phyloP scores from a whole-genome alignment of 2,113 vertebrate genomes.

The Microtus oregoni region DNA sequence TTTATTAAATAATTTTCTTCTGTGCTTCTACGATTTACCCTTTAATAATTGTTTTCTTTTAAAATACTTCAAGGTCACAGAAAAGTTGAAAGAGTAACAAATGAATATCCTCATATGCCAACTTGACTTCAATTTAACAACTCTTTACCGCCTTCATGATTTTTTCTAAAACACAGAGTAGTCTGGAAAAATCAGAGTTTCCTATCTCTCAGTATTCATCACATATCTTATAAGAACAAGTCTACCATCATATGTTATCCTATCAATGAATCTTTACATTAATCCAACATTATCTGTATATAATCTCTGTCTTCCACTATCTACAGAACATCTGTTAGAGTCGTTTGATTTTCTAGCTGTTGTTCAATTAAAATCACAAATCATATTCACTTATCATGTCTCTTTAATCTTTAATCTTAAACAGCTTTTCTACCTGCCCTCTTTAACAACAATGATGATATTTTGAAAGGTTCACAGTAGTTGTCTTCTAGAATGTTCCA shows the following conservation, averaged over 20 bases:
- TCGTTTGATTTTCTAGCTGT: constrained; percentile 25
- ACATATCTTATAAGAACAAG: background rate
- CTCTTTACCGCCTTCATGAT: background rate
- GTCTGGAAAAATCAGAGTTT: background rate
- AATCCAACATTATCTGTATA: background rate
- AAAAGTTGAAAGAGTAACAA: background rate
- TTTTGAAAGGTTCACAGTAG: background rate
- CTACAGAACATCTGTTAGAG: background rate
- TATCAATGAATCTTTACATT: constrained; percentile 13
- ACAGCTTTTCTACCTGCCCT: background rate
- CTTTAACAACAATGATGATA: background rate
- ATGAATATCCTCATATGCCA: background rate
- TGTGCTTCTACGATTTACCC: background rate
- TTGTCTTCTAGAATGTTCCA: constrained; percentile 1
- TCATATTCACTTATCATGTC: background rate
- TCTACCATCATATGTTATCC: background rate
- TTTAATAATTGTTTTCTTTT: background rate
- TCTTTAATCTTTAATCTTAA: constrained; percentile 10
- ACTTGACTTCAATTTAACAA: background rate
- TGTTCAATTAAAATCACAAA: background rate
- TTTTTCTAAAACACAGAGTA: constrained; percentile 1
- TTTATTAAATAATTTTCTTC: constrained; percentile 31
- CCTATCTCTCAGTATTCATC: background rate
- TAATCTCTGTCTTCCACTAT: background rate
- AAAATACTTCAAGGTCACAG: background rate